Conservation (phyloP, 2,113 vertebrate genomes). For the Pachyramphus minor region DNA sequence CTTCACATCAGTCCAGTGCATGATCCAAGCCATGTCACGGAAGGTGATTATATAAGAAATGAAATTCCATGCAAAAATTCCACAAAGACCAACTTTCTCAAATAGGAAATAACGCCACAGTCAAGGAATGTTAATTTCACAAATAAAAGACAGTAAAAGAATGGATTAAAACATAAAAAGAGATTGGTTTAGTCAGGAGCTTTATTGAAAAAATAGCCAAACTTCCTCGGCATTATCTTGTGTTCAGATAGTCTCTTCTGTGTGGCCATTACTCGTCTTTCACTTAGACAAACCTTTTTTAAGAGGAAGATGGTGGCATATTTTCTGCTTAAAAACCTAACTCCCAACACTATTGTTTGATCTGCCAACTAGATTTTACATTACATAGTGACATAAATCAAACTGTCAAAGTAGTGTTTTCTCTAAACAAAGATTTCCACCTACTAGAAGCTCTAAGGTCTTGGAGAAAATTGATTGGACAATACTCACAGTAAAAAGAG, state of each 20-base stretch:
- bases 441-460: not conserved
- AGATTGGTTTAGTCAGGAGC: fast-evolving
- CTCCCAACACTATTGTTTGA: not conserved
- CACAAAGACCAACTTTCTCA: not conserved
- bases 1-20: not conserved
- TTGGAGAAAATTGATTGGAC: not conserved
- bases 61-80: not conserved
- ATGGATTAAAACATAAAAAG: not conserved
- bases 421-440: not conserved
- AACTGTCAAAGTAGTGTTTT: not conserved
- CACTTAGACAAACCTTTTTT: not conserved
- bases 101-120: not conserved
- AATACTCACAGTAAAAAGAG: not conserved
- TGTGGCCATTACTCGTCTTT: not conserved
- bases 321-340: not conserved
- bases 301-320: not conserved
- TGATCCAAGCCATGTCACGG: not conserved
- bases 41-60: not conserved
- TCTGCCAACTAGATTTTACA: not conserved
- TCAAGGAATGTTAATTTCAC: not conserved
- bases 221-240: not conserved
- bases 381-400: not conserved
- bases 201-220: not conserved
- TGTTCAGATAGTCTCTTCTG: not conserved
- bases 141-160: not conserved